Evolutionary conservation across 1,140 invertebrate genomes (phyloP).

Genomic region (Lasioglossum baleicum): DNA sequence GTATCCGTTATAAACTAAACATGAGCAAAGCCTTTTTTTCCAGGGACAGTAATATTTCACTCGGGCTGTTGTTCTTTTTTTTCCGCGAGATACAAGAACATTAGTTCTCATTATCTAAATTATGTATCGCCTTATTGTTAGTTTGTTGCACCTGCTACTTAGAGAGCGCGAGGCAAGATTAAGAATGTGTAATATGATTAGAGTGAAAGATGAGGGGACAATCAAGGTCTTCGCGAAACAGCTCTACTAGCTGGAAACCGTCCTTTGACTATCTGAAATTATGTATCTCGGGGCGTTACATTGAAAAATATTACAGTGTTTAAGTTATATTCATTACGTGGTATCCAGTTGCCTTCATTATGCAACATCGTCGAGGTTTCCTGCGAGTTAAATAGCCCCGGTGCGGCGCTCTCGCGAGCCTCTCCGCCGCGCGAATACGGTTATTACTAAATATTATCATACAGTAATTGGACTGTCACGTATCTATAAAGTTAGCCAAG

Average conservation of each 20-base stretch:
- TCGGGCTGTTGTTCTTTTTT: no score
- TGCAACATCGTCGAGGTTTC: not conserved
- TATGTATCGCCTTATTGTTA: constrained; percentile 7
- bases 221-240: constrained; percentile 25
- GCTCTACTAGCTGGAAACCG: not conserved
- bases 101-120: not conserved
- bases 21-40: no score
- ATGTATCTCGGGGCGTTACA: constrained; percentile 17
- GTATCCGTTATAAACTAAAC: no score
- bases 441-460: constrained; percentile 22
- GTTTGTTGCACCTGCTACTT: not conserved
- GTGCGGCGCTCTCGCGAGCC: no score
- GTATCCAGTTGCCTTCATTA: constrained; percentile 27
- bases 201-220: constrained; percentile 6
- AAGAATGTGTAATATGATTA: not conserved
- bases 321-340: not conserved
- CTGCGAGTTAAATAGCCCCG: not conserved
- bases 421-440: no score
- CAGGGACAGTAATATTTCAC: no score
- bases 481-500: constrained; percentile 5
- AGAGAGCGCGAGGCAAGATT: not conserved
- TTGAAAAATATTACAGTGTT: constrained; percentile 26
- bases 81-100: no score
- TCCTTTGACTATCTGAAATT: not conserved
- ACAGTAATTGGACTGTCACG: constrained; percentile 30